A percentile compares a stretch with the other conserved stretches of the same genome.
These are phyloP conservation scores for Haliclona indistincta DNA, from an alignment of 37 sponge, comb jelly and placozoan species.

Conservation along the genomic window DNA sequence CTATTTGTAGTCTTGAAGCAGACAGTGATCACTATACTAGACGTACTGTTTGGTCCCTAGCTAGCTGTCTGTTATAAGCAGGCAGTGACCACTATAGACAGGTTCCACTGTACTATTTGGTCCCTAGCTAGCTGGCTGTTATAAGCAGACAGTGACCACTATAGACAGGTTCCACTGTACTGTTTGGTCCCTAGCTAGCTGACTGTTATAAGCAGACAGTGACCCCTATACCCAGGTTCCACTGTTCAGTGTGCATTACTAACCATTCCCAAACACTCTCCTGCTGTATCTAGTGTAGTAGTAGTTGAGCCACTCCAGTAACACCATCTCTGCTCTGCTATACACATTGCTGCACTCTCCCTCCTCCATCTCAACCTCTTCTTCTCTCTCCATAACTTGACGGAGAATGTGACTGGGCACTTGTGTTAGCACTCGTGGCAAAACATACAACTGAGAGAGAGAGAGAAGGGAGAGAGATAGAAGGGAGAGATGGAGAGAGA, in stretches of 20 bases:
- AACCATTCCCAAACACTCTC: slow-evolving; percentile 28
- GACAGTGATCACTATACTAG: no score
- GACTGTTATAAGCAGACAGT: no score
- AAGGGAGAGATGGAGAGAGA: no score
- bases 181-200: no score
- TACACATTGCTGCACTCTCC: slow-evolving; percentile 61
- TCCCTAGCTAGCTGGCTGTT: no score
- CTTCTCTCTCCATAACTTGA: background rate
- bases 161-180: no score
- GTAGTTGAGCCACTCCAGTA: slow-evolving; percentile 81
- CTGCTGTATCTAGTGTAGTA: slow-evolving; percentile 60
- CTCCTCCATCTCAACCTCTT: background rate
- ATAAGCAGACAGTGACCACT: no score
- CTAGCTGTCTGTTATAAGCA: no score
- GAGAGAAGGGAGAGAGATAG: background rate
- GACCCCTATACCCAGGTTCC: background rate
- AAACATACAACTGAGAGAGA: slow-evolving; percentile 44
- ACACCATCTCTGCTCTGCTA: slow-evolving; percentile 46
- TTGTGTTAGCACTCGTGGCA: slow-evolving; percentile 25
- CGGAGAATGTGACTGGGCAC: background rate
- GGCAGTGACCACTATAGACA: no score
- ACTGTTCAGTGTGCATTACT: background rate
- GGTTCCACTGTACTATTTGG: no score
- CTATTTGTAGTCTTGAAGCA: background rate
- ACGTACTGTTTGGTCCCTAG: no score